Evolutionary conservation across 2,888 invertebrate species (phyloP), one percentile per base, ranked within the genome.

Genomic region (Drosophila gaucha): DNA sequence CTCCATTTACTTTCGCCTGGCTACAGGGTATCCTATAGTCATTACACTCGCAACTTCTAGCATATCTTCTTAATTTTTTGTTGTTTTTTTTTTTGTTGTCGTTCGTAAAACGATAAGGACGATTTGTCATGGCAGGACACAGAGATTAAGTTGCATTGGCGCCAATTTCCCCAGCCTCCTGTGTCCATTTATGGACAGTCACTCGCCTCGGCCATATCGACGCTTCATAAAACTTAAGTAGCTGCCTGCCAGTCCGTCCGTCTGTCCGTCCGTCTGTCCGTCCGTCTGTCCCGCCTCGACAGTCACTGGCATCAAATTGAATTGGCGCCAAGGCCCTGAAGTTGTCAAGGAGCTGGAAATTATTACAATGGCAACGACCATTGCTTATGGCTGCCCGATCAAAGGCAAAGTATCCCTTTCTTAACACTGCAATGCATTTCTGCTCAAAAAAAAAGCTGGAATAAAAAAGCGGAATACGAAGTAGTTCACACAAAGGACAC

Each of bases 181-280:
- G 18, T 9, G 35, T 14, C 35, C 69, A 67, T 75, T 80, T 86
- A 79, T 70, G 73, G 63, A 47, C 64, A 66, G 60, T 62, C 65
- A 64, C 63, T 67, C 51, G 62, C 43, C 39, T 43, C 49, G 64
- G 47, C 33, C 65, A 74, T 74, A 86, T 80, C 85, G 73, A 77
- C 74, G 85, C 68, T 62, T 68, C 67, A 87, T 82, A 86, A 87
- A 82, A 84, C 78, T 66, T 80, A 75, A 87, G 85, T 77, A 85
- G 80, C 66, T 57, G 38, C 14, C 62, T 41, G 60, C 18, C 55
- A 55, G 54, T 6, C 26, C 8, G 26, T n/a, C n/a, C n/a, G n/a
- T n/a, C n/a, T n/a, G n/a, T n/a, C n/a, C 6, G 26, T 26, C 26
- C 26, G 26, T 26, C 6, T 26, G 26, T 6, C 28, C 10, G 39